Base-by-base conservation (phyloP, 2,113 vertebrate genomes). In the Gasterosteus aculeatus region DNA sequence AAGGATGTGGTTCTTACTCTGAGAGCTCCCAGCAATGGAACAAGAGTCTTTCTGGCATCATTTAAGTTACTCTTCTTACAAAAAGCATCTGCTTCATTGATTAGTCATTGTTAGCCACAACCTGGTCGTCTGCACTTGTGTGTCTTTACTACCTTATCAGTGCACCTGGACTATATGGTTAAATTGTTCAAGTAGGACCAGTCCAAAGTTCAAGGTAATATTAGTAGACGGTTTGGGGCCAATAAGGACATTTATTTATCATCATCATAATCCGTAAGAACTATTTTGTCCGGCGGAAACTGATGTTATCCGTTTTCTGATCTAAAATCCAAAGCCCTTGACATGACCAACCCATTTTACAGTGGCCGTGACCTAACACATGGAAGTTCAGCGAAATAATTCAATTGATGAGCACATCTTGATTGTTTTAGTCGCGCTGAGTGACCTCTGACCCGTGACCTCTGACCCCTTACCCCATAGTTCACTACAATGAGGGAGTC, bases 401-500 rank as follows among this genome's bases (percentile, higher is more conserved):
- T 68, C 33, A 54, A 75, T 42, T 19, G 19, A 69, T 62, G 53
- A 67, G 33, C 56, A 81, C 75, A 77, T 83, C 67, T 71, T 74
- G 58, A 72, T 71, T 80, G 77, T 57, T 78, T 81, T 78, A 73
- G 71, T 51, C 22, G 5, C 26, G 77, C 46, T 39, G 31, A 44
- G 35, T 4, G 5, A 46, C 46, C 69, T 46, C 62, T 88, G 68
- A 91, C 72, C 49, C 31, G 15, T 80, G 71, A 59, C 59, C 41
- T 75, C 49, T 88, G 67, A 73, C 61, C 60, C 82, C 41, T 83
- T 73, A 69, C 72, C 65, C 51, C 65, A 22, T 59, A 94, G 93
- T 59, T 73, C 88, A 88, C 14, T 18, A 83, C 12, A 93, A 81
- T 63, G 91, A 85, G 10, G 88, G 54, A 35, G 58, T 92, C 41